Evolutionary conservation across 92 coral and sea anemone species (phyloP), one percentile per base, ranked within the genome.

Genomic region (Paramuricea clavata): DNA sequence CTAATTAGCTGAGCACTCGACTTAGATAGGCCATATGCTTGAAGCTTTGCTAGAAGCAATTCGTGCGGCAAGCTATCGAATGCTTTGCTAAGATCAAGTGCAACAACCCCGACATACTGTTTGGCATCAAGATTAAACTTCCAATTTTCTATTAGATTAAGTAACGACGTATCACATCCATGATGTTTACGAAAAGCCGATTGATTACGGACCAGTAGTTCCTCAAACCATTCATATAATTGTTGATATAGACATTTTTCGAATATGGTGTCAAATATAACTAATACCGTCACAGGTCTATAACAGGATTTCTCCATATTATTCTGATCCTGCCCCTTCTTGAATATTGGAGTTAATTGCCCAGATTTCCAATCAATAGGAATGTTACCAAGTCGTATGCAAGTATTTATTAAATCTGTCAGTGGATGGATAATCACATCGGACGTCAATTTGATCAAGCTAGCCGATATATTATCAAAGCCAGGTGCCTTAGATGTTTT

Each of bases 31-130:
- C 70, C 49, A 76, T 74, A 76, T n/a, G 89, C 89, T 32, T 86
- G 42, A 22, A 86, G 86, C 49, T 86, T 77, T 30, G 88, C 74
- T 42, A 85, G 78, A 22, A 78, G 85, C 41, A 86, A 76, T 41
- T 79, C 89, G 47, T 86, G 89, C 16, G 89, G 85, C 19, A 86
- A 68, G 62, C 52, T 49, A 68, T 86, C 85, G 65, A 86, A 86
- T 30, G 89, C 89, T 75, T 86, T 86, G 52, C 72, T 49, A 35
- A 86, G 85, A 61, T 86, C 89, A 32, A 77, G 69, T n/a, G 75
- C 33, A 42, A 86, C 57, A 69, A 76, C 85, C 0, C 85, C 85
- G 16, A 81, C 85, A 61, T 11, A 50, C 7, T 19, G 21, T 62
- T 81, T 81, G 9, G 42, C 47, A 32, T 81, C 85, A 62, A 81